Percentiles rank a stretch among this genome's conserved stretches.
Conservation (phyloP, 2,113 vertebrate genomes). For the Noturus placidus region DNA sequence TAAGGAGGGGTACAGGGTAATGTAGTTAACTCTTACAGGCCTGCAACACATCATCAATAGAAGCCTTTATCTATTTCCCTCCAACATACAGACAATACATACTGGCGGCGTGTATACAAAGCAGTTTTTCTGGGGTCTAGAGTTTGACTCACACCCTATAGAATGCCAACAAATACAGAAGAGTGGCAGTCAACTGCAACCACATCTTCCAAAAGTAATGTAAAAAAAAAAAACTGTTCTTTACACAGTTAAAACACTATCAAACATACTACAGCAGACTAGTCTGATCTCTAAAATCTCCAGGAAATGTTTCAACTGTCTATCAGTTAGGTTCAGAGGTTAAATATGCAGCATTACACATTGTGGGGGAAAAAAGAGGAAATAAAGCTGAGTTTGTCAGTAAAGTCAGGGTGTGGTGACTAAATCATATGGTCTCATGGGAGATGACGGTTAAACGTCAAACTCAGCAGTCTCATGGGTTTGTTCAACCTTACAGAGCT, state of each 20-base stretch:
- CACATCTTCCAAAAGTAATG: slow-evolving; percentile 31
- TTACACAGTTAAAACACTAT: background rate
- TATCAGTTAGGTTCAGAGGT: background rate
- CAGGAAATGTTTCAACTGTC: background rate
- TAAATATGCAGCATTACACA: slow-evolving; percentile 2
- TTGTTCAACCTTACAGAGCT: background rate
- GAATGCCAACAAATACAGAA: slow-evolving; percentile 1
- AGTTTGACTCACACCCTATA: background rate
- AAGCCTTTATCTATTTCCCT: slow-evolving; percentile 53
- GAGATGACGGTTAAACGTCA: background rate
- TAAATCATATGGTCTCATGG: background rate
- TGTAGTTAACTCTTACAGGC: slow-evolving; percentile 55
- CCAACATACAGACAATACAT: slow-evolving; percentile 10
- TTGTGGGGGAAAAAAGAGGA: background rate
- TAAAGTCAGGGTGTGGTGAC: slow-evolving; percentile 5
- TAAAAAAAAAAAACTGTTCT: slow-evolving; percentile 42
- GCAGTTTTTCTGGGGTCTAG: background rate
- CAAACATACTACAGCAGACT: background rate
- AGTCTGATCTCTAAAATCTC: background rate
- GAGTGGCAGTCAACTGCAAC: background rate
- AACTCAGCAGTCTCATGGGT: background rate
- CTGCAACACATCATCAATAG: slow-evolving; percentile 48
- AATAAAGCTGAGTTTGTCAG: background rate
- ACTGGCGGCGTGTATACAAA: background rate
- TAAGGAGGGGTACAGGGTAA: slow-evolving; percentile 36